These are phyloP conservation scores for Acropora tenuis DNA, from an alignment of 64 coral and sea anemone genomes.

Conservation along the genomic window DNA sequence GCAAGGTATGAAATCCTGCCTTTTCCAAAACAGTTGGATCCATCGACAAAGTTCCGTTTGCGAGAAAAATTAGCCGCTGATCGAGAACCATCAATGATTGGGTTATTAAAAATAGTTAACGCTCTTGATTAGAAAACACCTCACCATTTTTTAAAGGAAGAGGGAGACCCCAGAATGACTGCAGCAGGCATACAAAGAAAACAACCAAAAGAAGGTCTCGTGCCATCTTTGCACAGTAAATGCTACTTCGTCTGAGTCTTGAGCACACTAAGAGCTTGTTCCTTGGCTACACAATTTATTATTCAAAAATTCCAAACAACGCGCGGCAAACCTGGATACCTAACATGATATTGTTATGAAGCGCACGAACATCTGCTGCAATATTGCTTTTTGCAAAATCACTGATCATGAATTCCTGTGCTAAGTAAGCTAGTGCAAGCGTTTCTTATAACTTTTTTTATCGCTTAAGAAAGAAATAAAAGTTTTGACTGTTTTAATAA, in stretches of 20 bases:
- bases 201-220: not conserved
- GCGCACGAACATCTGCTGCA: not conserved
- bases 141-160: not conserved
- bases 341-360: not conserved
- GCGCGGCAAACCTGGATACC: not conserved
- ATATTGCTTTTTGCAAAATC: not conserved
- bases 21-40: too few species aligned
- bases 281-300: not conserved
- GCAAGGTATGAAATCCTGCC: too few species aligned
- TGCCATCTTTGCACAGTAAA: not conserved
- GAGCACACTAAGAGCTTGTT: not conserved
- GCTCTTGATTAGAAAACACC: too few species aligned
- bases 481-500: too few species aligned
- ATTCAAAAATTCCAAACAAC: not conserved
- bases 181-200: not conserved
- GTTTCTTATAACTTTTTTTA: too few species aligned
- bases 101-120: too few species aligned
- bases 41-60: too few species aligned
- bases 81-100: too few species aligned
- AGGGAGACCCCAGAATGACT: not conserved
- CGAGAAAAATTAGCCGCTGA: too few species aligned
- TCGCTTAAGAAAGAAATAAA: too few species aligned
- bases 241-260: not conserved
- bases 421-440: too few species aligned
- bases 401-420: too few species aligned